Evolutionary conservation across 2,113 vertebrate genomes (phyloP), one percentile per base, ranked within the genome.

Genomic region (Forbesichthys agassizii): DNA sequence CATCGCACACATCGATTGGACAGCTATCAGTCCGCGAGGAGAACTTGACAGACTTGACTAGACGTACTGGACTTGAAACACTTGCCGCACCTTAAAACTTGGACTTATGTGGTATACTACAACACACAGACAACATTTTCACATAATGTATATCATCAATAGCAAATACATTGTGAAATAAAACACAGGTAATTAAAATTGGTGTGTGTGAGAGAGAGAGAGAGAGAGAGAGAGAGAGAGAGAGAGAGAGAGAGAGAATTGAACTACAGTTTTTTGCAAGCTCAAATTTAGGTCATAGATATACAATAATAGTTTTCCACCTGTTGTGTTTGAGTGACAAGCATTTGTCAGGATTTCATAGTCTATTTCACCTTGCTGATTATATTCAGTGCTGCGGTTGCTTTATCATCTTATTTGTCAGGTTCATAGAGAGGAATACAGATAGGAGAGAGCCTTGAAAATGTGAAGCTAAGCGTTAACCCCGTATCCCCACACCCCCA

Each of bases 391-490:
- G 33, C 56, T 70, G 27, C 27, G 27, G 27, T 27, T 65, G 9
- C 76, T 81, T 84, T 77, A 66, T 77, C 70, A 48, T 61, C 76
- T 68, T 57, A 53, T 73, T 79, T 42, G 36, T 42, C 59, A 52
- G 3, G 62, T 86, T 86, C 84, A 73, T 60, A 64, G 64, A 67
- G 66, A 75, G 54, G 66, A 69, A 68, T 74, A 71, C 70, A 85
- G 76, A 77, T 56, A 69, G 63, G 61, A 55, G 70, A 64, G 78
- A 78, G 67, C 64, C 69, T 64, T 80, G 71, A 73, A 78, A 79
- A 79, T 80, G 84, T 81, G 69, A 73, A 84, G 77, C 84, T 88
- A 77, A 89, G 83, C 76, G 48, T 86, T 88, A 83, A 74, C 69
- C 81, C 73, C 0, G 65, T 27, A 27, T 27, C 27, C 27, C 27